Conservation (phyloP, 2,888 invertebrate genomes). For the Perdita meconis region DNA sequence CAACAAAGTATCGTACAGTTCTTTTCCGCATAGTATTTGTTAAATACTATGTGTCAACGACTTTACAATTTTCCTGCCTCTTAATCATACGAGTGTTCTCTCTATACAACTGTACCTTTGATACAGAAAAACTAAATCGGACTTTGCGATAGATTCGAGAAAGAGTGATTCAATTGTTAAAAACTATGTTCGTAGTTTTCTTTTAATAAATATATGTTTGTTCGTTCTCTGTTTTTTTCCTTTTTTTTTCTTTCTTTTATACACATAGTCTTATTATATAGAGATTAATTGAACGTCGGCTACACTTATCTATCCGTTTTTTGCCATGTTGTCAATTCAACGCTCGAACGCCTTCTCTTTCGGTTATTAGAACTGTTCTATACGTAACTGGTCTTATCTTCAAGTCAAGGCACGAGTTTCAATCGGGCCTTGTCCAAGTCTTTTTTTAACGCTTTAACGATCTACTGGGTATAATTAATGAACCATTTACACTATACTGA, state of each 20-base stretch:
- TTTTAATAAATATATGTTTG: neutral
- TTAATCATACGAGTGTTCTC: neutral
- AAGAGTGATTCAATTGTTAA: constrained; percentile 11
- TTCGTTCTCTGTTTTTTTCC: too few relatives aligned
- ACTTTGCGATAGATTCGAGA: constrained; percentile 25
- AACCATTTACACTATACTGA: constrained; percentile 76
- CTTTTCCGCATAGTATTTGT: neutral
- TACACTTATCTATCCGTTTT: constrained; percentile 4
- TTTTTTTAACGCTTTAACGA: constrained; percentile 66
- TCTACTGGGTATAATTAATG: constrained; percentile 75
- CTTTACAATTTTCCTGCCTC: constrained; percentile 5
- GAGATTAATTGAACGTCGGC: constrained; percentile 43
- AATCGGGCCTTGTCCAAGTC: constrained; percentile 68
- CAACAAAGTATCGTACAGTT: constrained; percentile 42
- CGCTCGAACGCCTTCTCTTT: constrained; percentile 30
- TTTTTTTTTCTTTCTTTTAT: constrained; percentile 20
- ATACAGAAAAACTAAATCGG: constrained; percentile 12
- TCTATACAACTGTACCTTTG: constrained; percentile 14
- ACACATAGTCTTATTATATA: constrained; percentile 33
- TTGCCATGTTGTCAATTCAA: neutral
- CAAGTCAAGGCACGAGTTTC: constrained; percentile 67
- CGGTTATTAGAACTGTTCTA: constrained; percentile 44
- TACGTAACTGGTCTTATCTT: constrained; percentile 69
- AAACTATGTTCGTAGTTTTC: constrained; percentile 12
- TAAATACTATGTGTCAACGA: constrained; percentile 15